Conservation (phyloP, 2,797 vertebrate species). For the Sciurus vulgaris region DNA sequence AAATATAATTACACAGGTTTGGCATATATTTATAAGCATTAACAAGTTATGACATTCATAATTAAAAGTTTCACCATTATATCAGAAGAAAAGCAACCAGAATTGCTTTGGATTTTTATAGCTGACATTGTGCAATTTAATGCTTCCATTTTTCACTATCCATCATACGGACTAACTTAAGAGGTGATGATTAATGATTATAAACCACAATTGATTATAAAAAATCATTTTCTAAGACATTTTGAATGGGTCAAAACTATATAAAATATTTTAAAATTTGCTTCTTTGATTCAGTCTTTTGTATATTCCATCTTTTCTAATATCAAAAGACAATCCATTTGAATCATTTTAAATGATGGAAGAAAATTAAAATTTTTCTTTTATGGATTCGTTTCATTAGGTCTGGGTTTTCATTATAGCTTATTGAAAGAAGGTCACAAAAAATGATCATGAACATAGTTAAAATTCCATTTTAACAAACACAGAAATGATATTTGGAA, state of each 20-base stretch:
- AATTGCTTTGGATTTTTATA: slow-evolving; percentile 35
- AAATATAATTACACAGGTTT: not conserved
- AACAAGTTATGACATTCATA: not conserved
- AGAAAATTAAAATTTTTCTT: slow-evolving; percentile 34
- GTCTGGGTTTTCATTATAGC: slow-evolving; percentile 27
- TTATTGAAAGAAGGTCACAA: slow-evolving; percentile 21
- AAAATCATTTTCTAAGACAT: slow-evolving; percentile 30
- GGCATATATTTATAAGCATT: slow-evolving; percentile 5
- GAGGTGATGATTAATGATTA: not conserved
- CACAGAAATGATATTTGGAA: slow-evolving; percentile 8
- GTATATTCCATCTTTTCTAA: slow-evolving; percentile 31
- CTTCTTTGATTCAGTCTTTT: not conserved
- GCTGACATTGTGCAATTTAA: not conserved
- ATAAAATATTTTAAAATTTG: slow-evolving; percentile 33
- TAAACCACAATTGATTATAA: slow-evolving; percentile 41
- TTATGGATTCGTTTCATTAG: slow-evolving; percentile 28
- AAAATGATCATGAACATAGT: not conserved
- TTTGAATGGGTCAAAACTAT: slow-evolving; percentile 8
- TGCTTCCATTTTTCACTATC: not conserved
- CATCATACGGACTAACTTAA: not conserved
- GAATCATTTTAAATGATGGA: slow-evolving; percentile 47
- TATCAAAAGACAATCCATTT: not conserved
- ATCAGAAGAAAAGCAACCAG: not conserved
- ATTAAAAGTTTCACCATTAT: slow-evolving; percentile 19
- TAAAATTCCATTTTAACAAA: slow-evolving; percentile 47